Conservation (phyloP, 2,797 vertebrate species). For the Pyrocephalus nanus region DNA sequence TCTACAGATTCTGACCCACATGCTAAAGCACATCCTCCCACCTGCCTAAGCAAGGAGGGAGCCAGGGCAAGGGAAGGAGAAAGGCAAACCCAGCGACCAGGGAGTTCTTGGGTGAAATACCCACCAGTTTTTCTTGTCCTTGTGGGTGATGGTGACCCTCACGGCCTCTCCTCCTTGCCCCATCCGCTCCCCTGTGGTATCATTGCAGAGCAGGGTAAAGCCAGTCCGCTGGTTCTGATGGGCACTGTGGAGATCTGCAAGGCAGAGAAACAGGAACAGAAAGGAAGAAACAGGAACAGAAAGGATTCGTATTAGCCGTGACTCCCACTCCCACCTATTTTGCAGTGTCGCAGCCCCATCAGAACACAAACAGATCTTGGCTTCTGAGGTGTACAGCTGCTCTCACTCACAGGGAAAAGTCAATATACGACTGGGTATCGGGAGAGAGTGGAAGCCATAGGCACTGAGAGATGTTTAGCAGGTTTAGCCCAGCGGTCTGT, state of each 20-base stretch:
- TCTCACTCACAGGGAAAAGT: not conserved
- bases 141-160: constrained; percentile 82
- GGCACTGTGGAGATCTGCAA: constrained; percentile 79
- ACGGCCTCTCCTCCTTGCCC: constrained; percentile 82
- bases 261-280: not conserved
- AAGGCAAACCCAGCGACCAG: not conserved
- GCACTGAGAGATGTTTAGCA: not conserved
- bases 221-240: constrained; percentile 76
- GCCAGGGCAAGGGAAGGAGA: not conserved
- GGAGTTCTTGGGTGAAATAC: constrained; percentile 25
- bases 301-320: not conserved
- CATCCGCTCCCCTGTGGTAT: constrained; percentile 78
- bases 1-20: not conserved
- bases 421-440: not conserved
- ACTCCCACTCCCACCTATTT: not conserved
- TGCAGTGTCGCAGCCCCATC: not conserved
- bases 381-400: not conserved
- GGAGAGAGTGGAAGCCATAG: not conserved
- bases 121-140: constrained; percentile 84
- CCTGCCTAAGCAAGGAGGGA: not conserved
- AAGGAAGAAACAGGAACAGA: not conserved
- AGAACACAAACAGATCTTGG: not conserved
- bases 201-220: constrained; percentile 86
- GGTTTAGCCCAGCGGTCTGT: not conserved
- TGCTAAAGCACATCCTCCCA: not conserved